phyloP scores from a whole-genome alignment of 2,888 invertebrate genomes.

The Pherbina coryleti region DNA sequence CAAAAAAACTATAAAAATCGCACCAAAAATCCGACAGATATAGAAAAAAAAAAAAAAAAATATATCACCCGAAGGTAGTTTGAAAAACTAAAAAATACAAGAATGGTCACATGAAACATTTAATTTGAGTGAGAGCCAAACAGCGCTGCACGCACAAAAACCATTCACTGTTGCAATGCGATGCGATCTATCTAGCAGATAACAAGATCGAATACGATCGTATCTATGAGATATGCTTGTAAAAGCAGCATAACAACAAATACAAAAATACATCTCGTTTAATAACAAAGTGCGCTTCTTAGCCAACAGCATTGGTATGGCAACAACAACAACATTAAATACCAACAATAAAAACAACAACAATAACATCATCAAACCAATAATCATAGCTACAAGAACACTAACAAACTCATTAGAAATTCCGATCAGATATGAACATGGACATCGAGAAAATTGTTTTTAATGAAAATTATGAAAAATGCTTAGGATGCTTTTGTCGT shows the following conservation, averaged over 20 bases:
- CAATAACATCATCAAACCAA: not conserved
- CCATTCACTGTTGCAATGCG: not conserved
- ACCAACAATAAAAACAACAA: not conserved
- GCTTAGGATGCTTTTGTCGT: conserved; percentile 6
- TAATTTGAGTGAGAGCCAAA: not conserved
- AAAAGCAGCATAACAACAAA: not conserved
- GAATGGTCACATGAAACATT: not conserved
- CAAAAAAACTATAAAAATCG: not conserved
- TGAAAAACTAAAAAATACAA: not conserved
- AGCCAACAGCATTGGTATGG: not conserved
- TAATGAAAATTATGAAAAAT: conserved; percentile 34
- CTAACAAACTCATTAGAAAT: conserved; percentile 55
- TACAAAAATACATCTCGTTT: too few relatives aligned
- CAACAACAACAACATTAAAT: not conserved
- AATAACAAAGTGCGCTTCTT: too few relatives aligned
- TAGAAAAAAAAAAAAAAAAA: not conserved
- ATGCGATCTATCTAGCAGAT: conserved; percentile 8
- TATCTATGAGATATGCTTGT: conserved; percentile 7
- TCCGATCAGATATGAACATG: conserved; percentile 52
- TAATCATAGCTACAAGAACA: not conserved
- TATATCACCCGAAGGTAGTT: too few relatives aligned
- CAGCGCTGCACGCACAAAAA: not conserved
- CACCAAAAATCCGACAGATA: not conserved
- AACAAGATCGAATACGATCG: not conserved
- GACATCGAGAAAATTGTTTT: conserved; percentile 36